Conservation (phyloP, 1,140 invertebrate genomes). For the Catajapyx aquilonaris region DNA sequence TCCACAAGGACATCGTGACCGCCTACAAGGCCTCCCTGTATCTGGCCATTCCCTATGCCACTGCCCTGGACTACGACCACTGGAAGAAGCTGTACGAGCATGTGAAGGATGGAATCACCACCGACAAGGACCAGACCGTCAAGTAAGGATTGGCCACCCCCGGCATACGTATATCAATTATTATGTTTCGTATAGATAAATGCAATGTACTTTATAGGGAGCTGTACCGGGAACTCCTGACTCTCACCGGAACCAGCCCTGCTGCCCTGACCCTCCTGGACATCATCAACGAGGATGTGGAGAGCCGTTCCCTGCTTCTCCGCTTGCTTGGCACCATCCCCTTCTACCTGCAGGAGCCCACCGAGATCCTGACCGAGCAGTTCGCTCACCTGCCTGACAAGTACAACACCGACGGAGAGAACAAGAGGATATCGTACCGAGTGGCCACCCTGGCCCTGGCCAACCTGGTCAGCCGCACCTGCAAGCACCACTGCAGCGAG, state of each 20-base stretch:
- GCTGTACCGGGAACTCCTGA: constrained; percentile 11
- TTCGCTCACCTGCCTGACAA: constrained; percentile 6
- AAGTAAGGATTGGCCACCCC: neutral
- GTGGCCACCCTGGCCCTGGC: constrained; percentile 12
- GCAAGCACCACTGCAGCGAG: constrained; percentile 9
- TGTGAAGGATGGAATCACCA: constrained; percentile 7
- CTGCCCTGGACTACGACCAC: constrained; percentile 10
- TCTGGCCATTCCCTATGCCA: constrained; percentile 8
- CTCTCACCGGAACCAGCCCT: constrained; percentile 11
- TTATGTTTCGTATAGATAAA: neutral
- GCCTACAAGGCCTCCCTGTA: constrained; percentile 11
- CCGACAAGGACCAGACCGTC: constrained; percentile 7
- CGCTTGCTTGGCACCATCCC: constrained; percentile 9
- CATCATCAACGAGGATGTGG: constrained; percentile 7
- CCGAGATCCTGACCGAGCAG: constrained; percentile 10
- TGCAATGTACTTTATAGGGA: constrained; percentile 6
- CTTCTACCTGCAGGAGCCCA: constrained; percentile 11
- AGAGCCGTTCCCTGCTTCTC: constrained; percentile 6
- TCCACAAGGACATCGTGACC: constrained; percentile 9
- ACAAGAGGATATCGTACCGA: constrained; percentile 7
- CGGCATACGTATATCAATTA: neutral
- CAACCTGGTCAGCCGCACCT: constrained; percentile 10
- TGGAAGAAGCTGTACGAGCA: constrained; percentile 8
- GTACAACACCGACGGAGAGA: neutral
- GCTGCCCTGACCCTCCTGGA: constrained; percentile 12